These are phyloP conservation scores for Porites cylindrica DNA, from an alignment of 92 coral and sea anemone species.

Conservation along the genomic window DNA sequence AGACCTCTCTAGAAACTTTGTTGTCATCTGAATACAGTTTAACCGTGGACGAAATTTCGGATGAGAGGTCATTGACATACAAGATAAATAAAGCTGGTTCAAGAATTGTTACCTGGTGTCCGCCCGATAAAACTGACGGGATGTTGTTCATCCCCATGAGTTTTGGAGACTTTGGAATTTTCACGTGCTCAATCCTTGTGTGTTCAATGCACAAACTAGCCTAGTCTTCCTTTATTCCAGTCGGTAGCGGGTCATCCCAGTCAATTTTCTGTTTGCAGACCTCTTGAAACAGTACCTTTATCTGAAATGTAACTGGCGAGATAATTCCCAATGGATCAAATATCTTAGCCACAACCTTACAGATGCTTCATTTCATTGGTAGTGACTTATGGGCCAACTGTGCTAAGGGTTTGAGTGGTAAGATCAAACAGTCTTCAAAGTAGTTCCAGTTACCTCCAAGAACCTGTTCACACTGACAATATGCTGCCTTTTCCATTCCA, in stretches of 20 bases:
- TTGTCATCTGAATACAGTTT: too few relatives aligned
- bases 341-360: conserved; percentile 2
- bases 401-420: conserved; percentile 41
- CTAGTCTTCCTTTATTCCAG: conserved; percentile 10
- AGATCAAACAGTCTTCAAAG: conserved; percentile 42
- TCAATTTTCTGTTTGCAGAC: not conserved
- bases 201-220: conserved; percentile 14
- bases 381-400: conserved; percentile 51
- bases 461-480: conserved; percentile 21
- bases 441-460: conserved; percentile 52
- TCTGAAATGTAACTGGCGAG: conserved; percentile 7
- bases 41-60: too few relatives aligned
- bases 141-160: not conserved
- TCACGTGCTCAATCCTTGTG: not conserved
- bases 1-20: too few relatives aligned
- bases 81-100: too few relatives aligned
- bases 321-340: conserved; percentile 8
- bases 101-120: too few relatives aligned
- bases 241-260: conserved; percentile 30
- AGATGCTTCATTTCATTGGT: conserved; percentile 39
- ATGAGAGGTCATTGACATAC: too few relatives aligned
- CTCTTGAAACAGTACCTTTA: conserved; percentile 17
- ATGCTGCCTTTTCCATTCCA: not conserved
- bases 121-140: not conserved
- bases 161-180: conserved; percentile 23